A percentile compares a stretch with the other conserved stretches of the same genome.
These are phyloP conservation scores for Heliconius sara DNA, from an alignment of 2,888 invertebrate genomes.

Conservation along the genomic window DNA sequence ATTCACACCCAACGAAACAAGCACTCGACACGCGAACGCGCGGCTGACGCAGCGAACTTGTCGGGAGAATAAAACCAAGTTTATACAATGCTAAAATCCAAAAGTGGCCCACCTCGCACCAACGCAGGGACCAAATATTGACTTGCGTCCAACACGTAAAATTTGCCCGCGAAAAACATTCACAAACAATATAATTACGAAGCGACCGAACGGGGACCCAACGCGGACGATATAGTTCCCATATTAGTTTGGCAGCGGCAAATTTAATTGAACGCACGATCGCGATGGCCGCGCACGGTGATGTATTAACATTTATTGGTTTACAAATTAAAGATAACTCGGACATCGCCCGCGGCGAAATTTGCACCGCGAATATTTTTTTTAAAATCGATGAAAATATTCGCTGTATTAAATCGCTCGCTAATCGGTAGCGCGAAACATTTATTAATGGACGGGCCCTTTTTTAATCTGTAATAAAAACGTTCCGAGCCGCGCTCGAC, in stretches of 20 bases:
- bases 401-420: slow-evolving; percentile 58
- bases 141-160: slow-evolving; percentile 76
- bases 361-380: slow-evolving; percentile 57
- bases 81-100: slow-evolving; percentile 60
- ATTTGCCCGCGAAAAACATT: slow-evolving; percentile 76
- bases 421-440: slow-evolving; percentile 60
- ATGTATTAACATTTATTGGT: slow-evolving; percentile 83
- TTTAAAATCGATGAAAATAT: slow-evolving; percentile 63
- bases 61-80: slow-evolving; percentile 58
- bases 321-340: slow-evolving; percentile 81
- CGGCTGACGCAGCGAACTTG: slow-evolving; percentile 30
- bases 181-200: slow-evolving; percentile 75
- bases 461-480: slow-evolving; percentile 56
- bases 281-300: slow-evolving; percentile 60
- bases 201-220: slow-evolving; percentile 64
- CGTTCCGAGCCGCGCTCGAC: slow-evolving; percentile 51
- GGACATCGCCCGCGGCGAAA: slow-evolving; percentile 55
- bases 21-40: neutral
- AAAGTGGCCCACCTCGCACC: slow-evolving; percentile 60
- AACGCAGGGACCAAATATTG: slow-evolving; percentile 74
- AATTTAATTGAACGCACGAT: slow-evolving; percentile 73
- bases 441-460: slow-evolving; percentile 58
- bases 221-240: slow-evolving; percentile 72
- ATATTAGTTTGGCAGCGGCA: slow-evolving; percentile 77
- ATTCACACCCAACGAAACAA: neutral